Conservation (phyloP, 1,140 invertebrate species). For the Globodera ellingtonae region DNA sequence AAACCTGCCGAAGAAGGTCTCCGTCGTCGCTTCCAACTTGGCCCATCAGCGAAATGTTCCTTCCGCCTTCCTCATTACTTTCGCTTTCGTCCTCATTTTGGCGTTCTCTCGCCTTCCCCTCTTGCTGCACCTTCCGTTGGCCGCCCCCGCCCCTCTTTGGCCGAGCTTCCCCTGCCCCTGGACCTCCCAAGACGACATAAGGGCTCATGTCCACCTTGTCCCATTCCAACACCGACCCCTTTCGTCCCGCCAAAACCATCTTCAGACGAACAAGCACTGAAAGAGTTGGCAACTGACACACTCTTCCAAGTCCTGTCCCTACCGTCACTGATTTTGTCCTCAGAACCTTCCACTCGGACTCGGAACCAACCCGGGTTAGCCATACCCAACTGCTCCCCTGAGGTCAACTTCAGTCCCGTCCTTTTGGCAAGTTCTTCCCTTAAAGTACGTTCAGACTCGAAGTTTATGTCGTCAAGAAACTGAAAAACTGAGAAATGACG, state of each 20-base stretch:
- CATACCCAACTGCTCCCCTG: slow-evolving; percentile 26
- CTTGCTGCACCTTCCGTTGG: neutral
- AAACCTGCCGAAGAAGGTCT: neutral
- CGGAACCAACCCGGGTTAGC: slow-evolving; percentile 19
- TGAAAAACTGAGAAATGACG: neutral
- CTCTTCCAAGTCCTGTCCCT: neutral
- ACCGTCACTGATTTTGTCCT: neutral
- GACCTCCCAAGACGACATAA: neutral
- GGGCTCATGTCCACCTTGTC: neutral
- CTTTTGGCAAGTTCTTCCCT: slow-evolving; percentile 15
- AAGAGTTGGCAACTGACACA: neutral
- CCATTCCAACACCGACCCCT: neutral
- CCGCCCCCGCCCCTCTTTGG: neutral
- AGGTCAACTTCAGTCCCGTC: neutral
- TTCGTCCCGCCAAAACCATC: slow-evolving; percentile 5
- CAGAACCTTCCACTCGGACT: neutral
- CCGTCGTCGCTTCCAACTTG: neutral
- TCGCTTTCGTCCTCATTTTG: slow-evolving; percentile 5
- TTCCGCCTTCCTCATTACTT: neutral
- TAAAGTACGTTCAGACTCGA: slow-evolving; percentile 16
- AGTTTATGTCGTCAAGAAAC: neutral
- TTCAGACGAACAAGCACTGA: slow-evolving; percentile 16
- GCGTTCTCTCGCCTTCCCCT: neutral
- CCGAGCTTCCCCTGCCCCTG: neutral
- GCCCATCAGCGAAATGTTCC: neutral